Evolutionary conservation across 2,888 invertebrate species (phyloP).

Genomic region (Laothoe populi): DNA sequence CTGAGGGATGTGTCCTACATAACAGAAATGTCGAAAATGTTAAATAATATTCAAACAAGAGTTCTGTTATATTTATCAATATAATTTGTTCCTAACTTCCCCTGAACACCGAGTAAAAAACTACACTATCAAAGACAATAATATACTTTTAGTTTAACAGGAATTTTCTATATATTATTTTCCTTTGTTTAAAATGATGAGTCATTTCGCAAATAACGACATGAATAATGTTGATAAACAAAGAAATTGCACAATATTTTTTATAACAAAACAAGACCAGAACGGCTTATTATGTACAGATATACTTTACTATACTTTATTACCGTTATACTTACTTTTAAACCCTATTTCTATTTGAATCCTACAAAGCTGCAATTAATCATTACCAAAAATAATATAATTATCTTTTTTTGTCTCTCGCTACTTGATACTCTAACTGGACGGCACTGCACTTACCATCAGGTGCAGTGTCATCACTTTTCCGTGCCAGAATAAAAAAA

Average conservation of each 20-base stretch:
- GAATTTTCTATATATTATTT: not conserved
- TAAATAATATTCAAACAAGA: not conserved
- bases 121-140: too few species aligned
- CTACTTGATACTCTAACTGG: too few species aligned
- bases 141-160: not conserved
- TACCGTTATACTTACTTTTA: not conserved
- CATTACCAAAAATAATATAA: not conserved
- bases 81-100: too few species aligned
- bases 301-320: not conserved
- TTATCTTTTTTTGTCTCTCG: too few species aligned
- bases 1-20: not conserved
- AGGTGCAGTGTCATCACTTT: too few species aligned
- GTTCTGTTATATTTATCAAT: not conserved
- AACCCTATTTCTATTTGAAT: not conserved
- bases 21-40: not conserved
- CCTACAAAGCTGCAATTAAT: too few species aligned
- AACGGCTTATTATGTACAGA: not conserved
- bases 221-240: slow-evolving; percentile 15
- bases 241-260: slow-evolving; percentile 18
- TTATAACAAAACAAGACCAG: not conserved
- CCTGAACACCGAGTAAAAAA: not conserved
- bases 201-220: slow-evolving; percentile 1
- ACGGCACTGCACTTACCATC: too few species aligned
- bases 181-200: not conserved
- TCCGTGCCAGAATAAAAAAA: too few species aligned